Evolutionary conservation across 2,797 vertebrate genomes (phyloP).

Genomic region (Gymnoscopelus braueri): DNA sequence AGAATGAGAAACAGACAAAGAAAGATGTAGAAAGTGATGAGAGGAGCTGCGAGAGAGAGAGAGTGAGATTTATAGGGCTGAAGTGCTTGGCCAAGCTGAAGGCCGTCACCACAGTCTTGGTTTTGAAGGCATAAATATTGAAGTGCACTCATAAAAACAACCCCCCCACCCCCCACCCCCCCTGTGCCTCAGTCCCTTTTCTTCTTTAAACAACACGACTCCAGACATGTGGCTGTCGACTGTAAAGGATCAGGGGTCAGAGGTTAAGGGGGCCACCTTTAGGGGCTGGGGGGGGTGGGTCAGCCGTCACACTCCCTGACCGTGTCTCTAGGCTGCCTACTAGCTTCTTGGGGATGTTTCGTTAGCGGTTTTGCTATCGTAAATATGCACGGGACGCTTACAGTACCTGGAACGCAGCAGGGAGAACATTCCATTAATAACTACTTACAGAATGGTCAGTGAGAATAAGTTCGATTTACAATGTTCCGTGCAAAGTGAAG

Average conservation of each 20-base stretch:
- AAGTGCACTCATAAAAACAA: constrained; percentile 57
- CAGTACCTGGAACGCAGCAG: constrained; percentile 40
- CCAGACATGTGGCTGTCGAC: constrained; percentile 52
- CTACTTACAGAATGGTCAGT: constrained; percentile 25
- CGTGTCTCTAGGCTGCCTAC: background rate
- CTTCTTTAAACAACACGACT: constrained; percentile 48
- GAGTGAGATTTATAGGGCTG: constrained; percentile 67
- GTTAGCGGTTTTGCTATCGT: background rate
- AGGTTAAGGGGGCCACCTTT: constrained; percentile 40
- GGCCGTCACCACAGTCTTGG: constrained; percentile 56
- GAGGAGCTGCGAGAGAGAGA: constrained; percentile 1
- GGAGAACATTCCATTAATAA: constrained; percentile 55
- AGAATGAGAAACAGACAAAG: background rate
- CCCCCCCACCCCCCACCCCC: constrained; percentile 14
- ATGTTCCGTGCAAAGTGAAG: constrained; percentile 46
- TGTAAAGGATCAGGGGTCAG: constrained; percentile 23
- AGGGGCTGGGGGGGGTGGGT: constrained; percentile 26
- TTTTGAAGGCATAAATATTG: constrained; percentile 72
- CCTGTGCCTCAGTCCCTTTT: constrained; percentile 34
- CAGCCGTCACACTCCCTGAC: constrained; percentile 4
- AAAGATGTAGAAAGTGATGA: background rate
- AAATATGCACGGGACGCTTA: constrained; percentile 18
- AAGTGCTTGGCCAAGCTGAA: constrained; percentile 61
- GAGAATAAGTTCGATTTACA: constrained; percentile 66
- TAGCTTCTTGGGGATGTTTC: background rate